Conservation (phyloP, 2,888 invertebrate genomes). For the Callyntrura sp. region DNA sequence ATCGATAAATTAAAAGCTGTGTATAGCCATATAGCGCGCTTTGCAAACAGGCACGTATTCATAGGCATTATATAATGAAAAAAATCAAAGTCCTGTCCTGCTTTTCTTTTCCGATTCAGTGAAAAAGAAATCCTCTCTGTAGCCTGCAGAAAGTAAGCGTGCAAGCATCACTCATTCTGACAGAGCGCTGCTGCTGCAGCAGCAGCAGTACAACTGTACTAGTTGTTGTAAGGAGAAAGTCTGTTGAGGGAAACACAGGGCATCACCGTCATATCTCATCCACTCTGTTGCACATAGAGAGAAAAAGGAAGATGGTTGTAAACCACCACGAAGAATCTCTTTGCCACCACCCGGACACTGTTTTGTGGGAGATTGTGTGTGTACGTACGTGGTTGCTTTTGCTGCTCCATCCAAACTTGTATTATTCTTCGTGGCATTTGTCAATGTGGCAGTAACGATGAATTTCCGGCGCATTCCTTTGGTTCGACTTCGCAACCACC, state of each 20-base stretch:
- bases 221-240: background rate
- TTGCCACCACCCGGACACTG: background rate
- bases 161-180: background rate
- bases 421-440: slow-evolving; percentile 29
- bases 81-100: slow-evolving; percentile 7
- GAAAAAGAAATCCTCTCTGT: background rate
- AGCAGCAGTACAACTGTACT: background rate
- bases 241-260: background rate
- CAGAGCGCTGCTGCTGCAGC: too few relatives aligned
- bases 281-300: slow-evolving; percentile 34
- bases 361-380: slow-evolving; percentile 12
- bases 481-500: slow-evolving; percentile 2
- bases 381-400: background rate
- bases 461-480: slow-evolving; percentile 45
- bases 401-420: background rate
- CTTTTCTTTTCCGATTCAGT: background rate
- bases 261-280: slow-evolving; percentile 11
- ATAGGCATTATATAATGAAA: background rate
- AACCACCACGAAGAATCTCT: background rate
- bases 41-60: background rate
- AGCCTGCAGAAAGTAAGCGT: background rate
- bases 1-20: slow-evolving; percentile 34
- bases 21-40: background rate
- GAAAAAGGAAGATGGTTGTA: background rate
- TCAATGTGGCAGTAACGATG: slow-evolving; percentile 40